Evolutionary conservation across 2,888 invertebrate species (phyloP), one percentile per base, ranked within the genome.

Genomic region (Temnothorax rugatulus): DNA sequence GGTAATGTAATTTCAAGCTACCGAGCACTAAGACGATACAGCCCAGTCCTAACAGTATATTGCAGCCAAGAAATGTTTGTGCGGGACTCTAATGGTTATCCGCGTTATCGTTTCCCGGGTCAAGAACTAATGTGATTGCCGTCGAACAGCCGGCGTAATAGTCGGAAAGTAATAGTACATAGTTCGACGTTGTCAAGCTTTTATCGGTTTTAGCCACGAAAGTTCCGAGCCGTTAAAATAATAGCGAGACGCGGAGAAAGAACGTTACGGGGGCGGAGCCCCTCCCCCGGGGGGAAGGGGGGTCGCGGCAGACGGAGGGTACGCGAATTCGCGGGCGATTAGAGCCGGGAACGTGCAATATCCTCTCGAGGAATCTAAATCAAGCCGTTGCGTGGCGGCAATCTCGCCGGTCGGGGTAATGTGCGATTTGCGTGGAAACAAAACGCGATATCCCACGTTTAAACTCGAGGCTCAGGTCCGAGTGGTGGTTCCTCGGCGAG

Each of bases 311-410:
- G 44, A 15, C 15, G 4, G 29, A 8, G 34, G 29, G 4, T 13
- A 18, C 44, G 47, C 75, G 59, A 81, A 81, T 74, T 74, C 75
- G 75, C 75, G 75, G 47, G 59, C 79, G 76, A 81, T 81, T 75
- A 59, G 59, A 44, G 29, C 59, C 54, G 47, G 75, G 52, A 81
- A 57, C 75, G 79, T 59, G 59, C 79, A 81, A 81, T 81, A 81
- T 59, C 79, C 79, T 81, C 75, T 38, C 76, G 75, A 59, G 47
- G 57, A 74, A 81, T 81, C 74, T 81, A 81, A 81, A 81, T 81
- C 79, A 81, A 81, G 79, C 75, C 44, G 59, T 81, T 81, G 75
- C 79, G 79, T 79, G 79, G 79, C 57, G 59, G 75, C 79, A 79
- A 79, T 79, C 79, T 73, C 79, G 79, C 34, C 79, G 44, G 13